Percentiles rank a stretch among this genome's conserved stretches.
Conservation (phyloP, 2,797 vertebrate species). For the Strix occidentalis region DNA sequence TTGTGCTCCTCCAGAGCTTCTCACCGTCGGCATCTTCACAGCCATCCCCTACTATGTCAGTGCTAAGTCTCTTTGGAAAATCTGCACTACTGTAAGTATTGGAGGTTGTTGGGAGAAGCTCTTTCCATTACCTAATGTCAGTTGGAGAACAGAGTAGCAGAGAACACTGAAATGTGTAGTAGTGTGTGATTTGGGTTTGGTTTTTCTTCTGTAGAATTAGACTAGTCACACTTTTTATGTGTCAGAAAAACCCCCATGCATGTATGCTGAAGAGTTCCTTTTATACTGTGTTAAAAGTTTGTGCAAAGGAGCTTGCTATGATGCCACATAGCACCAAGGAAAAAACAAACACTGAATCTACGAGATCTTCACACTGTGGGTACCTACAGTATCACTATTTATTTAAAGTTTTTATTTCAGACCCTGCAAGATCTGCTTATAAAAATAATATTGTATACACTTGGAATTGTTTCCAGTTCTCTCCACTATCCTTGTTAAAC, state of each 20-base stretch:
- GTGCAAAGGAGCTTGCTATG: background rate
- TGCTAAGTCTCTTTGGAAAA: background rate
- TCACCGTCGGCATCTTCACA: background rate
- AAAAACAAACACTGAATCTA: background rate
- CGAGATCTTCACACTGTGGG: background rate
- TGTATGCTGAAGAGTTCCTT: background rate
- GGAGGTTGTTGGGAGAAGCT: background rate
- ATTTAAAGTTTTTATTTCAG: background rate
- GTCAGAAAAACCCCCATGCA: background rate
- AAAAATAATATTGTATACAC: background rate
- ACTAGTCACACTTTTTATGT: background rate
- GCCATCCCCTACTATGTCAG: background rate
- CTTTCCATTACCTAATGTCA: background rate
- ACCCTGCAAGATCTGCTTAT: background rate
- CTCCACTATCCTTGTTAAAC: background rate
- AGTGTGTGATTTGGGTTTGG: background rate
- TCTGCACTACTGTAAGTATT: background rate
- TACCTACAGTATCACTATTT: background rate
- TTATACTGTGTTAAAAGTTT: background rate
- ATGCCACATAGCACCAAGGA: background rate
- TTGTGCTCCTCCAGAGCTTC: background rate
- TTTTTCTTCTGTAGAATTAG: background rate
- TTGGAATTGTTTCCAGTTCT: background rate
- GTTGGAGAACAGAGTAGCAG: background rate
- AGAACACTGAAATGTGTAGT: background rate